Percentiles rank a stretch among this genome's conserved stretches.
Evolutionary conservation across 2,113 vertebrate species (phyloP).

Genomic region (Formicarius rufipectus): DNA sequence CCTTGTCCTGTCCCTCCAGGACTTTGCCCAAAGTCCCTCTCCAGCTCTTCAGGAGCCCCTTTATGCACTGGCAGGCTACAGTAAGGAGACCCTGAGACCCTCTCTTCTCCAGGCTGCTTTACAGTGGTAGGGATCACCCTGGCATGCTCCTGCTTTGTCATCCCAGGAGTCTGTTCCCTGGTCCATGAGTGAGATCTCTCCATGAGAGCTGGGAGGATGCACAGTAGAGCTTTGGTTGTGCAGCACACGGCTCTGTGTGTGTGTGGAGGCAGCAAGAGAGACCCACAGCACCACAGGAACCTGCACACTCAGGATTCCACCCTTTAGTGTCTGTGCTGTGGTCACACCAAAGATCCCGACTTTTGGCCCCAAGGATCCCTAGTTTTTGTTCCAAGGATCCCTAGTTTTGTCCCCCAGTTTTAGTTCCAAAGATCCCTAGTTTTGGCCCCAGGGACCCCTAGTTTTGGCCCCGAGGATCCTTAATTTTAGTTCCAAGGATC

Average conservation of each 20-base stretch:
- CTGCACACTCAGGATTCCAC: background rate
- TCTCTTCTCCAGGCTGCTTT: background rate
- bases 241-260: background rate
- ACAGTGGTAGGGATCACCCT: background rate
- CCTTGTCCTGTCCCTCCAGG: background rate
- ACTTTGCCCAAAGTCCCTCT: background rate
- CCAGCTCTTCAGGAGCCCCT: background rate
- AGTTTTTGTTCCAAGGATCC: no score
- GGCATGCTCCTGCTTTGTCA: background rate
- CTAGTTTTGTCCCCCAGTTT: no score
- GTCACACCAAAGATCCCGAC: background rate
- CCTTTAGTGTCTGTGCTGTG: rapidly evolving
- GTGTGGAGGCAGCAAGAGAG: background rate
- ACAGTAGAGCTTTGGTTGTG: background rate
- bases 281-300: background rate
- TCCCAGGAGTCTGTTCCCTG: background rate
- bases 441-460: no score
- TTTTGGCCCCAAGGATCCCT: no score
- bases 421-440: no score
- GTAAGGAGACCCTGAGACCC: background rate
- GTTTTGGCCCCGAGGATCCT: no score
- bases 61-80: background rate
- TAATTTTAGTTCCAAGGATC: no score
- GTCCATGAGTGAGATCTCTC: background rate
- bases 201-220: background rate